Evolutionary conservation across 2,113 vertebrate species (phyloP).

Genomic region (Nycticorax nycticorax): DNA sequence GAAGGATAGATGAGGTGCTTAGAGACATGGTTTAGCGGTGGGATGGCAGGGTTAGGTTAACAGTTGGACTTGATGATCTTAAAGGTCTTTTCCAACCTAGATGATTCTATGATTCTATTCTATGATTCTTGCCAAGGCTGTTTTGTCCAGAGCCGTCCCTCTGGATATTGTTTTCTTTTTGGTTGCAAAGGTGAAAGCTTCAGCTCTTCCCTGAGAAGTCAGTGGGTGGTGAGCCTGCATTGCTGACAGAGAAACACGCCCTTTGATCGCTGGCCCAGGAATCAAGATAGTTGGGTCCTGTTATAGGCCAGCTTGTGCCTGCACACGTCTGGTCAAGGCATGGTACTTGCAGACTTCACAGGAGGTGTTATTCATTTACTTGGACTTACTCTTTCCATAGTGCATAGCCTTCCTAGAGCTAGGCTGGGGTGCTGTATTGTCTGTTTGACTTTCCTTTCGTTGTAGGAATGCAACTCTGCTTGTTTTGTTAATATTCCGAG

Average conservation of each 20-base stretch:
- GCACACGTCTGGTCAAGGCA: background rate
- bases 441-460: background rate
- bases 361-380: background rate
- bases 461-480: background rate
- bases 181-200: background rate
- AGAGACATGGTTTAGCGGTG: no score
- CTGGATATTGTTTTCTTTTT: background rate
- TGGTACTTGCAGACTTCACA: background rate
- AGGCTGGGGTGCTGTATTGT: background rate
- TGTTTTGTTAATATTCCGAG: background rate
- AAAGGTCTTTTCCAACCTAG: no score
- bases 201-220: background rate
- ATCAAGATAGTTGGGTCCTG: background rate
- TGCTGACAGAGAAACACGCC: accelerated
- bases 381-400: background rate
- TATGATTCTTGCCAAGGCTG: background rate
- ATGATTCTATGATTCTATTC: no score
- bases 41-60: no score
- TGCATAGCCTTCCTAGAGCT: background rate
- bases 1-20: no score
- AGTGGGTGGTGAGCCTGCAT: background rate
- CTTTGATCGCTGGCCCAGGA: background rate
- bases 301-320: background rate
- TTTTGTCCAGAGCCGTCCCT: background rate
- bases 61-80: no score